A percentile compares a stretch with the other conserved stretches of the same genome.
Evolutionary conservation across 2,113 vertebrate species (phyloP).

Genomic region (Tylochromis polylepis): DNA sequence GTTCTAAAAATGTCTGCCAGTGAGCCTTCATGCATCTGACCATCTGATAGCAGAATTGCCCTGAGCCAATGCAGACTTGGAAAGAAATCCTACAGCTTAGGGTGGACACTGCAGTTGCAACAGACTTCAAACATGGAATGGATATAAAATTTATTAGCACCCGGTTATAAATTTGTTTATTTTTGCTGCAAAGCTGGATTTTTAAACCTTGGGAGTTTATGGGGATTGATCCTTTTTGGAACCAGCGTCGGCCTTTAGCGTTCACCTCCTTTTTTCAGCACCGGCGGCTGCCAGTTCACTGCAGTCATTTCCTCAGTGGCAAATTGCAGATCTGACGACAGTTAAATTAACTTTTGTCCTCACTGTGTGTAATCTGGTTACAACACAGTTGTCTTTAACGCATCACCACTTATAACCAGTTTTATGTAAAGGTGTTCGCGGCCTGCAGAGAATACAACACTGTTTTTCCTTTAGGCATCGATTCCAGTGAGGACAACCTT

Average conservation of each 20-base stretch:
- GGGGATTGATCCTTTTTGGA: too few species aligned
- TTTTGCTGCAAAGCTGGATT: neutral
- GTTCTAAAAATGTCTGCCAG: neutral
- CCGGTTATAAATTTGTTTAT: neutral
- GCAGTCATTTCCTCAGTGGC: neutral
- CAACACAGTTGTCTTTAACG: neutral
- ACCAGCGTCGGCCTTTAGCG: too few species aligned
- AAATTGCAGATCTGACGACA: neutral
- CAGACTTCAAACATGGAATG: neutral
- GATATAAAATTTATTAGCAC: neutral
- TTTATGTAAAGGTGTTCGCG: neutral
- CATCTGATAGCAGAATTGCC: accelerated
- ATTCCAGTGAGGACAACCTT: neutral
- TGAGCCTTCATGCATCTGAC: neutral
- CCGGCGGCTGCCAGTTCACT: neutral
- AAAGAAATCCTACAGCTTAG: neutral
- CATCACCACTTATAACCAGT: neutral
- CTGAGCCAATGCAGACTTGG: neutral
- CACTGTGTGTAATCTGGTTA: neutral
- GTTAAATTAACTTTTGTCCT: neutral
- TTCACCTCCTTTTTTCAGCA: neutral
- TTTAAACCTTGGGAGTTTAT: neutral
- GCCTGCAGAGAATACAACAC: neutral
- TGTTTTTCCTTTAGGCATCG: too few species aligned
- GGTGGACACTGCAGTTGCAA: neutral